A percentile compares a stretch with the other conserved stretches of the same genome.
Evolutionary conservation across 2,888 invertebrate species (phyloP).

Genomic region (Cataglyphis altisquamis): DNA sequence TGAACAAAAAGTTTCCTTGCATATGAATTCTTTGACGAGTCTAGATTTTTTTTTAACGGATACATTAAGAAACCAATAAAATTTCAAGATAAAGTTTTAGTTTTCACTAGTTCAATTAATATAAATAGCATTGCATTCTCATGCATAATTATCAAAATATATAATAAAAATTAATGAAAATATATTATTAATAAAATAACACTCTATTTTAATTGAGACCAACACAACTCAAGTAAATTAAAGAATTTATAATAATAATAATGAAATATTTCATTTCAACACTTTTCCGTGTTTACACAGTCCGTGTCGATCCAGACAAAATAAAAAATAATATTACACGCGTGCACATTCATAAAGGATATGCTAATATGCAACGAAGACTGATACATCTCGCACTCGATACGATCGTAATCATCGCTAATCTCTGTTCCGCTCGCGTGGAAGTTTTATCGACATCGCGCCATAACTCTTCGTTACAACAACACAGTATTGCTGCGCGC

Average conservation of each 20-base stretch:
- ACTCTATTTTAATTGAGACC: neutral
- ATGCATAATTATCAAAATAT: too few relatives aligned
- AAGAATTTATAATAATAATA: neutral
- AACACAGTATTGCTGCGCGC: slow-evolving; percentile 58
- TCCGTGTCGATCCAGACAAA: neutral
- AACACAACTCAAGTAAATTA: neutral
- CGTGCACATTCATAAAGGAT: neutral
- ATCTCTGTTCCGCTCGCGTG: slow-evolving; percentile 52
- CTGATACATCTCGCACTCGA: slow-evolving; percentile 25
- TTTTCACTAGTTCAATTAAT: neutral
- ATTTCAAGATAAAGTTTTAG: neutral
- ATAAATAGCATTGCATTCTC: neutral
- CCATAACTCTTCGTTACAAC: slow-evolving; percentile 73
- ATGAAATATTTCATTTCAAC: neutral
- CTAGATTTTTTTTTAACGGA: neutral
- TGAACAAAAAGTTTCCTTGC: too few relatives aligned
- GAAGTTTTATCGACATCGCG: slow-evolving; percentile 44
- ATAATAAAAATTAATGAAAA: neutral
- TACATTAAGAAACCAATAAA: neutral
- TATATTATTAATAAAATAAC: neutral
- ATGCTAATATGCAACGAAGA: slow-evolving; percentile 10
- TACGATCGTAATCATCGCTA: slow-evolving; percentile 61
- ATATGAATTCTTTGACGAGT: neutral
- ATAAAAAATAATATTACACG: slow-evolving; percentile 6
- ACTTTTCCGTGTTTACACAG: neutral